Base-by-base conservation (phyloP, 2,113 vertebrate genomes). In the Monopterus albus region DNA sequence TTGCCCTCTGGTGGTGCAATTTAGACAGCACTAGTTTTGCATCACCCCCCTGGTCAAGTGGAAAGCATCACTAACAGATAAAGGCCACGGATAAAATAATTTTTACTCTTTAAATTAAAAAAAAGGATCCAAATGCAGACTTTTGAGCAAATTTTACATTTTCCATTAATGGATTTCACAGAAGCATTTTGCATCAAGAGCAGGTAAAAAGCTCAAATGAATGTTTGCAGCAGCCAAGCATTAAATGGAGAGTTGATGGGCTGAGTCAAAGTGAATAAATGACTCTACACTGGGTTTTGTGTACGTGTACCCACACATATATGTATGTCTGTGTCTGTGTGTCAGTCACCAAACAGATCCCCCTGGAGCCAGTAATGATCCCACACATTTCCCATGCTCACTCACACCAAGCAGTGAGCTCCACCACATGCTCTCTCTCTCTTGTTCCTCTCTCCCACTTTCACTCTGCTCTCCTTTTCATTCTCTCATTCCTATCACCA, bases 301-400 rank as follows among this genome's bases (percentile, higher is more conserved):
- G 55, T 35, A 61, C 52, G 53, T 53, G 59, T 43, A 31, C 43
- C 45, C 47, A 43, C 45, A 33, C 38, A 46, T 56, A 59, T 39
- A 38, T 62, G 25, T 78, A 46, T 23, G n/a, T 40, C 57, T 51
- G 55, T 63, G 43, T 8, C 38, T 63, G 63, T 70, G 67, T 40
- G 21, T 79, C 78, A 79, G 75, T 82, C 76, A 82, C 79, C 75
- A 67, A 85, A 80, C 84, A 86, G 56, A 82, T 86, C 40, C 56
- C 45, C 46, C 78, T 81, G 84, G 85, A 93, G 72, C 62, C 61
- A 56, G 68, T 64, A 76, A 89, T 76, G 82, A 76, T 78, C 91
- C 92, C 91, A 92, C 90, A 88, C 90, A 91, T 90, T 92, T 94
- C 92, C 89, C 91, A 94, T 91, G 91, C 92, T 91, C 87, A 70